Conservation (phyloP, 2,888 invertebrate genomes). For the Eupelmus urozonus region DNA sequence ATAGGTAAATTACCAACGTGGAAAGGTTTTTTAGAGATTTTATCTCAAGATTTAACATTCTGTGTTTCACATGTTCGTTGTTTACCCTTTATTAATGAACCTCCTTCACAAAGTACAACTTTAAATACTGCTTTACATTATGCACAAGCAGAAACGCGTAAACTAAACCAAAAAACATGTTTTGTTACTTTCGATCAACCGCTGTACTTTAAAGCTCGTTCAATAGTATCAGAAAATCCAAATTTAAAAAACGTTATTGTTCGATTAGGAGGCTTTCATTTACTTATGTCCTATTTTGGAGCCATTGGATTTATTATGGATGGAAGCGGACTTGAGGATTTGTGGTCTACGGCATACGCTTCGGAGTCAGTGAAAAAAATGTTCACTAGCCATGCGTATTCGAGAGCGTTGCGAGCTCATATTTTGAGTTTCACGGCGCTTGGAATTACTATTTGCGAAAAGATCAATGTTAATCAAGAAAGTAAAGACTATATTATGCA, state of each 20-base stretch:
- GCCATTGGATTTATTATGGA: constrained; percentile 59
- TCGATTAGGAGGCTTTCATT: constrained; percentile 59
- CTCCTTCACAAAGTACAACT: constrained; percentile 18
- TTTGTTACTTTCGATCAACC: constrained; percentile 61
- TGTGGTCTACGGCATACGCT: constrained; percentile 50
- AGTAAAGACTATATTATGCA: background rate
- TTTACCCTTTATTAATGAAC: constrained; percentile 33
- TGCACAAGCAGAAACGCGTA: constrained; percentile 39
- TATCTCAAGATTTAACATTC: background rate
- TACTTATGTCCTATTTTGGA: constrained; percentile 57
- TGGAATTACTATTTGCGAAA: background rate
- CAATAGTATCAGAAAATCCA: constrained; percentile 56
- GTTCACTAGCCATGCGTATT: background rate
- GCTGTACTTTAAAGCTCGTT: constrained; percentile 64
- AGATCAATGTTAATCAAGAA: background rate
- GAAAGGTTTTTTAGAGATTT: constrained; percentile 15
- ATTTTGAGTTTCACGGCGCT: background rate
- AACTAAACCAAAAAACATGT: constrained; percentile 59
- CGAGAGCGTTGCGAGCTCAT: background rate
- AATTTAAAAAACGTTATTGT: constrained; percentile 52
- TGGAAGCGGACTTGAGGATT: constrained; percentile 58
- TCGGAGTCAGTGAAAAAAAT: constrained; percentile 45
- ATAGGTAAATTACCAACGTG: background rate
- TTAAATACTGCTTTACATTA: constrained; percentile 30
- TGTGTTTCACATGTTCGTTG: background rate